Evolutionary conservation across 2,113 vertebrate genomes (phyloP).

Genomic region (Peucedramus taeniatus): DNA sequence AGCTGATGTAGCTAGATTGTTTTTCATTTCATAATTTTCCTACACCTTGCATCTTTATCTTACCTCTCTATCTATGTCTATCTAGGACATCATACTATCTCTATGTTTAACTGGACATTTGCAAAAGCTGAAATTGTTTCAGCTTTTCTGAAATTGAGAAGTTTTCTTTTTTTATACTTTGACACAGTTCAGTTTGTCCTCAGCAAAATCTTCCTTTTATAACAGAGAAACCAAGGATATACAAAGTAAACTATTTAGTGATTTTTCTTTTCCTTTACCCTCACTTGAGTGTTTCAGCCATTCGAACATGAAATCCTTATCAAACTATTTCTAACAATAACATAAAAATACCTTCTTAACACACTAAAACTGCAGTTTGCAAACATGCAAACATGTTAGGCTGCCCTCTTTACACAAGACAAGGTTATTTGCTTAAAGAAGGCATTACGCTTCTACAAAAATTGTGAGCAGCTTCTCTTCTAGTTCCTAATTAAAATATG

Average conservation of each 20-base stretch:
- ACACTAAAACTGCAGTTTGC: not conserved
- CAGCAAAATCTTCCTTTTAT: not conserved
- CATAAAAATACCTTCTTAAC: not conserved
- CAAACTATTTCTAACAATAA: not conserved
- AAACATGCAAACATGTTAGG: not conserved
- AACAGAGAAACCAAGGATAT: not conserved
- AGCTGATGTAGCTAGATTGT: not conserved
- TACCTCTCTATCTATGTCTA: not conserved
- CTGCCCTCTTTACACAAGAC: not conserved
- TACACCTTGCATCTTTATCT: not conserved
- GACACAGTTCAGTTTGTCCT: not conserved
- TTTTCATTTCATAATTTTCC: not conserved
- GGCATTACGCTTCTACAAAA: not conserved
- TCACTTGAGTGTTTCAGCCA: not conserved
- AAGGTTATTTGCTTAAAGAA: not conserved
- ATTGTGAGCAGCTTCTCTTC: not conserved
- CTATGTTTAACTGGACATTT: not conserved
- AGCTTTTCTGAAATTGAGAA: too few species aligned
- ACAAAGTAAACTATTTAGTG: not conserved
- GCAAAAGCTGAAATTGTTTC: not conserved
- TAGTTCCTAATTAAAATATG: not conserved
- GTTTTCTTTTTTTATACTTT: not conserved
- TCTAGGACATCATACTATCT: not conserved
- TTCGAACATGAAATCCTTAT: not conserved
- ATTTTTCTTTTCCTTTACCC: not conserved